Base-by-base conservation (phyloP, 1,140 invertebrate genomes). In the Drosophila auraria region DNA sequence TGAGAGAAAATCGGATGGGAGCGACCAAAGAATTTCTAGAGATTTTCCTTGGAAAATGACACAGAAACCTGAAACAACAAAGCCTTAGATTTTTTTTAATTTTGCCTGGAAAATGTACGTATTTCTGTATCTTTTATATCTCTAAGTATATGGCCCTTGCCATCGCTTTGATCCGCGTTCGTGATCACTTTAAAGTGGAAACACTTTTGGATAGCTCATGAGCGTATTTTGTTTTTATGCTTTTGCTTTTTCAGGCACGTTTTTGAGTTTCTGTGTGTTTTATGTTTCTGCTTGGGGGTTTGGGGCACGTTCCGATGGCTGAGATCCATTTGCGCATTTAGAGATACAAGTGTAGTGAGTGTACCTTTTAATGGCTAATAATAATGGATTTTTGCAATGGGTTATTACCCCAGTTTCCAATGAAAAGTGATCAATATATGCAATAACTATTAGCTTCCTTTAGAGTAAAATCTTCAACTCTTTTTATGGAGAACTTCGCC, bases 51-150 rank as follows among this genome's bases (percentile, higher is more conserved):
- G 6, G 30, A 72, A 73, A 73, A 72, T 73, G 70, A 73, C 70
- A 73, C 70, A 73, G 44, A 73, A 73, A 73, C 68, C 71, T 73
- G 69, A 73, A 73, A 73, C 45, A 73, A 73, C 68, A 73, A 73
- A 14, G 59, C 47, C 66, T 69, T 53, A 53, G 25, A 25, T 3
- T 9, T 33, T 27, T 27, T 27, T 30, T 36, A 3, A n/a, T 51
- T 36, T 58, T 51, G 58, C 36, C 36, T 20, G 14, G 30, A 14
- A 50, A 72, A 36, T 33, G 30, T 57, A 36, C 15, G 54, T 53
- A 40, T 75, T 47, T 15, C 12, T 36, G 36, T 56, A 59, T 70
- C 58, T 60, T 60, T 62, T 54, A 15, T 61, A 61, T 62, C 53
- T 71, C 54, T 23, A 9, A 9, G 51, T 17, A 9, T 47, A 54